Percentiles rank a stretch among this genome's conserved stretches.
Conservation (phyloP, 2,888 invertebrate genomes). For the Agrotis clavis region DNA sequence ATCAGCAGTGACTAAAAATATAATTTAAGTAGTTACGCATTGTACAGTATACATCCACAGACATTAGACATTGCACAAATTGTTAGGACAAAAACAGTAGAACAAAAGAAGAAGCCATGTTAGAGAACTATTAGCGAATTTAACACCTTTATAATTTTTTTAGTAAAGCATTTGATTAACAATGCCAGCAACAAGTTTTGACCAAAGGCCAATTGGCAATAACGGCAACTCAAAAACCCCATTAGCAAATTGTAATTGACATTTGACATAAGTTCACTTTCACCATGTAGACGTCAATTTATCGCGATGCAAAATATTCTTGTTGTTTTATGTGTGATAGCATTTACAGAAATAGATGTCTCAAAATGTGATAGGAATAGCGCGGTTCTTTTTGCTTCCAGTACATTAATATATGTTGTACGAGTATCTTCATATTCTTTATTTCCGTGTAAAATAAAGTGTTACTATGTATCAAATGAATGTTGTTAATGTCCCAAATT, state of each 20-base stretch:
- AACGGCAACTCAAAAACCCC: constrained; percentile 18
- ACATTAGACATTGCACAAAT: no score
- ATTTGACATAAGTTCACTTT: constrained; percentile 32
- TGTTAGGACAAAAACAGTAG: neutral
- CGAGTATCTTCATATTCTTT: neutral
- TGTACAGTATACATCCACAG: no score
- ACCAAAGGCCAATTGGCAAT: constrained; percentile 39
- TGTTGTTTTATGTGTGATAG: constrained; percentile 27
- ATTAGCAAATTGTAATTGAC: constrained; percentile 27
- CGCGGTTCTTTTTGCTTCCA: neutral
- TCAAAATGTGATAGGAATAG: constrained; percentile 38
- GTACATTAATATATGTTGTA: constrained; percentile 15
- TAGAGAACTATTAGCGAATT: neutral
- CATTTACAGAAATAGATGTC: constrained; percentile 55
- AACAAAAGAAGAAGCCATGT: neutral
- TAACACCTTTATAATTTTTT: constrained; percentile 12
- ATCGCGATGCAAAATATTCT: constrained; percentile 30
- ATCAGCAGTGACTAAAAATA: no score
- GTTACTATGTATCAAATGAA: neutral
- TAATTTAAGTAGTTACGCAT: no score
- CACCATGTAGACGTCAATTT: constrained; percentile 10
- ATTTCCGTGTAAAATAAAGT: neutral
- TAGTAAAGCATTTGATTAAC: constrained; percentile 35
- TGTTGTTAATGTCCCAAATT: neutral
- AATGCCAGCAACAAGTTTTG: constrained; percentile 27